Evolutionary conservation across 2,888 invertebrate species (phyloP).

Genomic region (Orchestes rusci): DNA sequence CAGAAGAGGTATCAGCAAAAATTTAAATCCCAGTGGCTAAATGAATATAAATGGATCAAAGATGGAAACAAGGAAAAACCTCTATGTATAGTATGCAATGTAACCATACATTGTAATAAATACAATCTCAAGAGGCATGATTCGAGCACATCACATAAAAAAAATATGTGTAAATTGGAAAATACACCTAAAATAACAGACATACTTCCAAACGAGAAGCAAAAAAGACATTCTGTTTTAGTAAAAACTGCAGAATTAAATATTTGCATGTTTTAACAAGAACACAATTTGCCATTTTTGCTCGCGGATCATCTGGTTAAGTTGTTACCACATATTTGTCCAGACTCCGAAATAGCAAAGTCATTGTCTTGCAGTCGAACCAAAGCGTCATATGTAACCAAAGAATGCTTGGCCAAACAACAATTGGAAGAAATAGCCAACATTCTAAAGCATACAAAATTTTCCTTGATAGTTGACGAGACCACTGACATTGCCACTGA

Average conservation of each 20-base stretch:
- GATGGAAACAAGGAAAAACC: no score
- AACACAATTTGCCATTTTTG: conserved; percentile 10
- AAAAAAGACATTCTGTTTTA: no score
- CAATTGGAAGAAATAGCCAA: neutral
- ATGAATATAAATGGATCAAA: no score
- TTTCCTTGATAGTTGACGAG: conserved; percentile 16
- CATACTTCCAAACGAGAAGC: neutral
- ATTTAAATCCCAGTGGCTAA: no score
- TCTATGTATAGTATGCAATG: no score
- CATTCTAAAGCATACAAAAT: neutral
- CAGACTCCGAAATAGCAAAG: conserved; percentile 6
- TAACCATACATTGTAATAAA: no score
- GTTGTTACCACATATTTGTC: conserved; percentile 4
- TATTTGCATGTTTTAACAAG: conserved; percentile 2
- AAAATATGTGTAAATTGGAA: neutral
- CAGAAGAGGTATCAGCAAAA: no score
- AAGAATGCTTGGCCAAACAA: neutral
- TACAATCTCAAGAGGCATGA: neutral
- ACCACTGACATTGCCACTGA: conserved; percentile 13
- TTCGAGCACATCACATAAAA: no score
- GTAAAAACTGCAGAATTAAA: neutral
- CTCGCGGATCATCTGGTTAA: conserved; percentile 3
- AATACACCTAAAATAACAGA: neutral
- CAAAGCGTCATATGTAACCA: conserved; percentile 4
- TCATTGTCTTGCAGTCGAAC: neutral